Base-by-base conservation (phyloP, 2,888 invertebrate genomes). In the Heliconius sara region DNA sequence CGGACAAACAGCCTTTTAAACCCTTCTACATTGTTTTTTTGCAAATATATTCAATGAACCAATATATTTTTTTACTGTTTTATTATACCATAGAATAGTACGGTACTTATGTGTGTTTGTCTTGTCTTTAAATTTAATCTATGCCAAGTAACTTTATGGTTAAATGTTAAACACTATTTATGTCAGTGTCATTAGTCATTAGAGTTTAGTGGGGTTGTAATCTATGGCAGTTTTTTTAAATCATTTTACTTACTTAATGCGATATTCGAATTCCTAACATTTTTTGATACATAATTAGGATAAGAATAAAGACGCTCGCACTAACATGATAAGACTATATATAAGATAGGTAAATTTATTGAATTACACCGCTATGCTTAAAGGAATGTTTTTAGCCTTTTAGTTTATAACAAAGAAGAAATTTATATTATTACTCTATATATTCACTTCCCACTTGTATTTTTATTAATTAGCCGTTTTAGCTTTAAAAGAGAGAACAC, bases 291-390 rank as follows among this genome's bases (percentile, higher is more conserved):
- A n/a, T 39, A 22, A 43, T 43, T 68, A 43, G 39, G n/a, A n/a
- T 43, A 68, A 68, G n/a, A 13, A 39, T 25, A 39, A 43, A 43
- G 39, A 39, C 34, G 39, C 9, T 0, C 66, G 9, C n/a, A 68
- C 6, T 68, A 68, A 68, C 39, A 68, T 68, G 68, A 68, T 25
- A 39, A 68, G 39, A 13, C n/a, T n/a, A 43, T 25, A 43, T 68
- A 68, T 68, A 43, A 68, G 68, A 25, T n/a, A 68, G 43, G 43
- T 68, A 39, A 39, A 43, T 67, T n/a, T n/a, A 68, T 68, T n/a
- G n/a, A 12, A n/a, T 68, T n/a, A 68, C n/a, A 43, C 12, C n/a
- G 16, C 22, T 39, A 39, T 68, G 12, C 67, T 68, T 68, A n/a
- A n/a, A n/a, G 22, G 7, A 67, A 67, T 22, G 34, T 10, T 34